Evolutionary conservation across 53 echinoderm and acorn worm genomes (phyloP).

Genomic region (Antedon mediterranea): DNA sequence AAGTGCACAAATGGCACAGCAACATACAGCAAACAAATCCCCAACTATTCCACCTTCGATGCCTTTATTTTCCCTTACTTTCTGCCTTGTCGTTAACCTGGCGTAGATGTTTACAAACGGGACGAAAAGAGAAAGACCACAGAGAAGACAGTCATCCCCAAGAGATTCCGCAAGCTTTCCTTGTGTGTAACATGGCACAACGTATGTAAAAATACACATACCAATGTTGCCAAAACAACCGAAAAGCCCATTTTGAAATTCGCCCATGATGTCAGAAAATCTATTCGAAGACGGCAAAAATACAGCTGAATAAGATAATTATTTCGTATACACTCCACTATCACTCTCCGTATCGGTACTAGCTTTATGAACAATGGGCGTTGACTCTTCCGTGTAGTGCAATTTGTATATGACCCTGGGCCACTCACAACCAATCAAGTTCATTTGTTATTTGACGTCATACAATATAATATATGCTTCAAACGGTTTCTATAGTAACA

Average conservation of each 20-base stretch:
- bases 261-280: slow-evolving; percentile 39
- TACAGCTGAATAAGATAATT: not conserved
- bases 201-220: slow-evolving; percentile 81
- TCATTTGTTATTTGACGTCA: not conserved
- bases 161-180: slow-evolving; percentile 93
- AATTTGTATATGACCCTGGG: not conserved
- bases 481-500: not conserved
- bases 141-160: slow-evolving; percentile 91
- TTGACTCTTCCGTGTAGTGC: not conserved
- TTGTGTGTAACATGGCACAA: slow-evolving; percentile 89
- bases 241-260: slow-evolving; percentile 84
- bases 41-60: slow-evolving; percentile 77
- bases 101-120: slow-evolving; percentile 91
- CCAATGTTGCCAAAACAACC: slow-evolving; percentile 96
- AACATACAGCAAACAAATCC: slow-evolving; percentile 68
- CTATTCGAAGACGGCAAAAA: not conserved
- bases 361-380: not conserved
- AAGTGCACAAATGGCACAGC: slow-evolving; percentile 75
- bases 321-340: not conserved
- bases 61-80: slow-evolving; percentile 90
- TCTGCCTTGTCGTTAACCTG: slow-evolving; percentile 63
- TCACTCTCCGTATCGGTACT: no score
- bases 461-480: not conserved
- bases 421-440: not conserved
- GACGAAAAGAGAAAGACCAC: slow-evolving; percentile 64